Conservation (phyloP, 2,888 invertebrate genomes). For the Diploptera punctata region DNA sequence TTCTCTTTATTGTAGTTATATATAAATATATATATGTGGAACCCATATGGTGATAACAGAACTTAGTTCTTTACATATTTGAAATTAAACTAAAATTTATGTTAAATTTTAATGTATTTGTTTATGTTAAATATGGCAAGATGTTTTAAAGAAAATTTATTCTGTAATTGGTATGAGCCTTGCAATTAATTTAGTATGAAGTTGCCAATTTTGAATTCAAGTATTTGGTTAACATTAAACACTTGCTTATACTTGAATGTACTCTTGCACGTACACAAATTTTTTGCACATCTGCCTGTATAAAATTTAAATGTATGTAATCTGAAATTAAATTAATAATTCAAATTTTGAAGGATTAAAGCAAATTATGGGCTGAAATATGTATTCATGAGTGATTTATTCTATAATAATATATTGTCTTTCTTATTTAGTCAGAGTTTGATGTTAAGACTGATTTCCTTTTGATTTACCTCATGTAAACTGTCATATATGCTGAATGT, state of each 20-base stretch:
- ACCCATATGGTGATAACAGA: conserved; percentile 21
- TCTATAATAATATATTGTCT: conserved; percentile 2
- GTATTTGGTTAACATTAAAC: conserved; percentile 4
- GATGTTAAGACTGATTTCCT: conserved; percentile 26
- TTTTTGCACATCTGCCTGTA: neutral
- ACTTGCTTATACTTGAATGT: neutral
- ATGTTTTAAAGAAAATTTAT: too few species aligned
- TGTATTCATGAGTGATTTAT: neutral
- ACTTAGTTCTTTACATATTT: conserved; percentile 19
- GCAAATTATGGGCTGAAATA: neutral
- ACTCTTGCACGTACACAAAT: neutral
- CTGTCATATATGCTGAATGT: neutral
- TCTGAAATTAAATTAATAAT: neutral
- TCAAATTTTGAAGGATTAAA: neutral
- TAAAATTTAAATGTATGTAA: neutral
- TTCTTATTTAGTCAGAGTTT: conserved; percentile 7
- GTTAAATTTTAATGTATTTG: too few species aligned
- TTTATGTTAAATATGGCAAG: too few species aligned
- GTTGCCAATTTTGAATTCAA: too few species aligned
- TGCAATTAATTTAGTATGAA: too few species aligned
- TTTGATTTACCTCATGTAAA: neutral
- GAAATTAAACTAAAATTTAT: neutral
- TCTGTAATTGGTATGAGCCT: too few species aligned
- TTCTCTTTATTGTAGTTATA: conserved; percentile 27
- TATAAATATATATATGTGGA: conserved; percentile 19